A percentile compares a stretch with the other conserved stretches of the same genome.
Conservation (phyloP, 2,888 invertebrate species). For the Eupithecia pulchellata region DNA sequence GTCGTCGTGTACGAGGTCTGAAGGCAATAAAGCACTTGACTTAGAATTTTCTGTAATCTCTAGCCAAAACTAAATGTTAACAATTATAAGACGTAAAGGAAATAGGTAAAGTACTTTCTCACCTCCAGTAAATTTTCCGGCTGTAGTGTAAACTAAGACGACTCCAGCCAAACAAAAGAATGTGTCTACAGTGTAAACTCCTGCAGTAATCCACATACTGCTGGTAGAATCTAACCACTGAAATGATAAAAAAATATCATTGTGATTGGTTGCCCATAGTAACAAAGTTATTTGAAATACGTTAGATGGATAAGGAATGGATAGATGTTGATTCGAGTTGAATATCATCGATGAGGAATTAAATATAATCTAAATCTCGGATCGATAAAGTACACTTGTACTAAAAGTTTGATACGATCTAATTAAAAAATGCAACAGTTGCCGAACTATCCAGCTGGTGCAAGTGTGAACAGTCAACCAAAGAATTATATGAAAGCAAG, state of each 20-base stretch:
- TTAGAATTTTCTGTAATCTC: neutral
- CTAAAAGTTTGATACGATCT: too few species aligned
- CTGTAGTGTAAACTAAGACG: conserved; percentile 65
- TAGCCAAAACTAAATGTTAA: neutral
- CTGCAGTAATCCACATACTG: conserved; percentile 67
- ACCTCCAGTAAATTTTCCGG: conserved; percentile 63
- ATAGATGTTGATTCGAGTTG: too few species aligned
- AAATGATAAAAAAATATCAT: conserved; percentile 26
- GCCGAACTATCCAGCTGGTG: too few species aligned
- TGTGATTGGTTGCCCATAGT: neutral
- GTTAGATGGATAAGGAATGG: too few species aligned
- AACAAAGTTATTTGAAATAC: neutral
- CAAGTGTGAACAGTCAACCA: too few species aligned
- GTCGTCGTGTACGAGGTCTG: too few species aligned
- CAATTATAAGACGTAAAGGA: neutral
- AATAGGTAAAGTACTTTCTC: neutral
- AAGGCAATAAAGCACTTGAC: too few species aligned
- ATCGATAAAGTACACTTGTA: too few species aligned
- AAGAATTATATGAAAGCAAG: too few species aligned
- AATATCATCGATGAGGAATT: neutral
- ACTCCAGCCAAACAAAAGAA: conserved; percentile 81
- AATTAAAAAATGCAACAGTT: too few species aligned
- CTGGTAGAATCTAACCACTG: conserved; percentile 43
- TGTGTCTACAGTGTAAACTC: conserved; percentile 86
- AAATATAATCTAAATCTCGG: neutral